Evolutionary conservation across 1,140 invertebrate species (phyloP).

Genomic region (Bombus cullumanus): DNA sequence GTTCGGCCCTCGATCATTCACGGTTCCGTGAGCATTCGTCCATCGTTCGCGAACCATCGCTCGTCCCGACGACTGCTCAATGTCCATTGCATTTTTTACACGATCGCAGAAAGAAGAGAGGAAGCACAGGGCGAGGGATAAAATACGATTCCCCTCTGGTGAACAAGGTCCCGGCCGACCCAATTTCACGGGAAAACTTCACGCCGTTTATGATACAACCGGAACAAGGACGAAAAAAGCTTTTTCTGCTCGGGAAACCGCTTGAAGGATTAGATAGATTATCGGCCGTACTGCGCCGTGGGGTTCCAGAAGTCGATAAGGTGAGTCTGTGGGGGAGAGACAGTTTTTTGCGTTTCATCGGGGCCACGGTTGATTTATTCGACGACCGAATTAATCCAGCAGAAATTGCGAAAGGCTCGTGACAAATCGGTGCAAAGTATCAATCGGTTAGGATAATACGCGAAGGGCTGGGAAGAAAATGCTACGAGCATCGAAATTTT

Average conservation of each 20-base stretch:
- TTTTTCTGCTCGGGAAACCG: slow-evolving; percentile 75
- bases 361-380: slow-evolving; percentile 46
- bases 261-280: slow-evolving; percentile 81
- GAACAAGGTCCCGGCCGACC: slow-evolving; percentile 41
- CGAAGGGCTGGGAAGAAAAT: neutral
- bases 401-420: neutral
- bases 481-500: neutral
- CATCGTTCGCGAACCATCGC: slow-evolving; percentile 63
- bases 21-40: slow-evolving; percentile 64
- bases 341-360: slow-evolving; percentile 8
- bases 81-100: slow-evolving; percentile 69
- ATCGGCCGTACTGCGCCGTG: slow-evolving; percentile 59
- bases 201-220: slow-evolving; percentile 59
- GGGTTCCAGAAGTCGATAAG: slow-evolving; percentile 55
- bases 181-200: slow-evolving; percentile 70
- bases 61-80: slow-evolving; percentile 53
- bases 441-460: neutral
- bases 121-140: slow-evolving; percentile 34
- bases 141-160: slow-evolving; percentile 33
- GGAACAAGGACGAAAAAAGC: slow-evolving; percentile 61
- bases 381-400: slow-evolving; percentile 46
- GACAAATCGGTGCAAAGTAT: neutral
- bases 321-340: slow-evolving; percentile 31
- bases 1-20: slow-evolving; percentile 76
- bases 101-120: slow-evolving; percentile 18